Evolutionary conservation across 2,888 invertebrate species (phyloP).

Genomic region (Amiota communis): DNA sequence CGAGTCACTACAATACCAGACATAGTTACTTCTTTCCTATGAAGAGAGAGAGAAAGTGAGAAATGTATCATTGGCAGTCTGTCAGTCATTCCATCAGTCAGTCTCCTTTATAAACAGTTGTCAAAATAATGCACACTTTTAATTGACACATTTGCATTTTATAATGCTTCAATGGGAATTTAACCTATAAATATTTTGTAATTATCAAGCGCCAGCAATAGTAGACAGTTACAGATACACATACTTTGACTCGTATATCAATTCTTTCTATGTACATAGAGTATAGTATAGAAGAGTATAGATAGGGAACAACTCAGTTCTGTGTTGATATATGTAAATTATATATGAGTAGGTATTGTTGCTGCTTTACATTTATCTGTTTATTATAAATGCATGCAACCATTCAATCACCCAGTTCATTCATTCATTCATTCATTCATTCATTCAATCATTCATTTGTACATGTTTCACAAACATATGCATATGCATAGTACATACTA

Average conservation of each 20-base stretch:
- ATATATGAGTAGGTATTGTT: slow-evolving; percentile 1
- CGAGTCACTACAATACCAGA: background rate
- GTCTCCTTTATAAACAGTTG: slow-evolving; percentile 32
- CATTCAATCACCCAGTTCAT: background rate
- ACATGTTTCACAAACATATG: too few relatives aligned
- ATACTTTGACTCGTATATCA: background rate
- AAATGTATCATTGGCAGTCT: too few relatives aligned
- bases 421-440: background rate
- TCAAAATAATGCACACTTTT: slow-evolving; percentile 67
- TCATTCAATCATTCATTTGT: too few relatives aligned
- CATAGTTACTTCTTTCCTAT: too few relatives aligned
- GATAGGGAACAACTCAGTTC: background rate
- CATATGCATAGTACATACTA: too few relatives aligned
- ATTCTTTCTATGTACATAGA: background rate
- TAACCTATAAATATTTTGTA: slow-evolving; percentile 16
- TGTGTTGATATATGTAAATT: slow-evolving; percentile 9
- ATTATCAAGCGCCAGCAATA: slow-evolving; percentile 7
- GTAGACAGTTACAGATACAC: background rate
- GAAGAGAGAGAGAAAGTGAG: too few relatives aligned
- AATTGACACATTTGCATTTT: slow-evolving; percentile 68
- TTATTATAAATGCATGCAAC: background rate
- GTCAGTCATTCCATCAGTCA: background rate
- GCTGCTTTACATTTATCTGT: slow-evolving; percentile 1
- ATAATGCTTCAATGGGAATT: slow-evolving; percentile 38
- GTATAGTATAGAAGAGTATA: too few relatives aligned